A percentile compares a stretch with the other conserved stretches of the same genome.
Evolutionary conservation across 1,140 invertebrate genomes (phyloP).

Genomic region (Diploscapter pachys): DNA sequence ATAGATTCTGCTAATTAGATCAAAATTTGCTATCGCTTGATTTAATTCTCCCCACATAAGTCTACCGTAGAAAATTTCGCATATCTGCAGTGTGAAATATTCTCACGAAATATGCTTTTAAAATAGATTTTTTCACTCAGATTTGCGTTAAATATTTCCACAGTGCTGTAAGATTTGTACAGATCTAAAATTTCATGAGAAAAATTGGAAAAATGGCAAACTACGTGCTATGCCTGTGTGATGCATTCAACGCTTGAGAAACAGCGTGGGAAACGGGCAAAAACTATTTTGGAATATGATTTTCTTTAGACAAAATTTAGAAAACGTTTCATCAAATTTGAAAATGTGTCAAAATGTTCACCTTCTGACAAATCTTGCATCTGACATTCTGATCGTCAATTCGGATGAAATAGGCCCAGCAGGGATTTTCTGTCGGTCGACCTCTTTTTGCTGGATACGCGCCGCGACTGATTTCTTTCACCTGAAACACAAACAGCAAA

Average conservation of each 20-base stretch:
- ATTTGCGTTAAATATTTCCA: no score
- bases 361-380: conserved; percentile 27
- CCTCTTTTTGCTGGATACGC: conserved; percentile 18
- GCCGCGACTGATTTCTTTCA: no score
- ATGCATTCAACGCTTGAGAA: neutral
- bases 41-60: no score
- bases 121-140: no score
- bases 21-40: no score
- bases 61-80: no score
- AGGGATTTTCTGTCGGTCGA: conserved; percentile 28
- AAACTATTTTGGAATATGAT: neutral
- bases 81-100: no score
- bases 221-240: neutral
- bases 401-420: conserved; percentile 27
- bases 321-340: no score
- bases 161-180: neutral
- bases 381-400: conserved; percentile 29
- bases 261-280: neutral
- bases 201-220: neutral
- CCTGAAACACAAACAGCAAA: no score
- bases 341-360: neutral
- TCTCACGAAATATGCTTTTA: no score
- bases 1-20: no score
- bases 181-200: neutral
- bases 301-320: neutral